phyloP scores from a whole-genome alignment of 2,888 invertebrate species.

The Dioctria linearis region DNA sequence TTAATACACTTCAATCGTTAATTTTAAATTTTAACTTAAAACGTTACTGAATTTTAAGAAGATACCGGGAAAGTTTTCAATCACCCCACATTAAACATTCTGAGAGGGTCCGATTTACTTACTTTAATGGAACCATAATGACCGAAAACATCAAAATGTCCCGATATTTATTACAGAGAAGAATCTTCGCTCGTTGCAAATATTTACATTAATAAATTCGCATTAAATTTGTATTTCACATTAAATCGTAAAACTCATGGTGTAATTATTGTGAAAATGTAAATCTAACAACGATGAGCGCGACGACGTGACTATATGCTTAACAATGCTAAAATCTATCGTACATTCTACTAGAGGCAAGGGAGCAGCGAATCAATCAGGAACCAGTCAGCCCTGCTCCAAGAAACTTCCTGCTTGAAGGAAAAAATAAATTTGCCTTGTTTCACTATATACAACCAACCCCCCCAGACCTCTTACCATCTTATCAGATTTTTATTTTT shows the following conservation, averaged over 20 bases:
- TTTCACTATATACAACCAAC: constrained; percentile 2
- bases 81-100: too few relatives aligned
- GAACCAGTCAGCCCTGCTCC: background rate
- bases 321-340: background rate
- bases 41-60: too few relatives aligned
- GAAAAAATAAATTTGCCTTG: constrained; percentile 10
- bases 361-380: background rate
- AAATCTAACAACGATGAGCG: background rate
- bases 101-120: too few relatives aligned
- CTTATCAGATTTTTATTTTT: constrained; percentile 40
- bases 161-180: too few relatives aligned
- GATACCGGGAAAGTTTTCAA: too few relatives aligned
- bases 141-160: too few relatives aligned
- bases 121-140: too few relatives aligned
- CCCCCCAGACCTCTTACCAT: constrained; percentile 21
- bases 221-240: constrained; percentile 17
- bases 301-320: constrained; percentile 8
- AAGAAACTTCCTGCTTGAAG: background rate
- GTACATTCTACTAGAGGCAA: background rate
- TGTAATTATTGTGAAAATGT: background rate
- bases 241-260: constrained; percentile 22
- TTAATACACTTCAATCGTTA: too few relatives aligned
- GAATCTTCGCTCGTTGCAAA: too few relatives aligned
- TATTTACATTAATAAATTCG: background rate
- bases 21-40: too few relatives aligned